Base-by-base conservation (phyloP, 2,797 vertebrate genomes). In the Melanotaenia boesemani region DNA sequence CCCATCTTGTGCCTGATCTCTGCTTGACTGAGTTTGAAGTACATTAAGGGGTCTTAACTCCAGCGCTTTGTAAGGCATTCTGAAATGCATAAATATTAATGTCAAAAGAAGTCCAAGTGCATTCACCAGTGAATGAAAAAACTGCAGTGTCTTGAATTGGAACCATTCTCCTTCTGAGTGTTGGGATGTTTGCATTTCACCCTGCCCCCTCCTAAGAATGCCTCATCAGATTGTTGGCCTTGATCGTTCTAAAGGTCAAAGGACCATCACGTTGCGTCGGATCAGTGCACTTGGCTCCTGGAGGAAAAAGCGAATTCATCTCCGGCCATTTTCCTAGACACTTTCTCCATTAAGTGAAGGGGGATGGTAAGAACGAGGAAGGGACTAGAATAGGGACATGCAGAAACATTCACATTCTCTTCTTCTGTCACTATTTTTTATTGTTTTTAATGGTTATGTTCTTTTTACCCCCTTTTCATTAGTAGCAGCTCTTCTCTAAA, bases 141-240 rank as follows among this genome's bases (percentile, higher is more conserved):
- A 41, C 79, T 55, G 46, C 77, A 12, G 30, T 67, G 61, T 63
- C 37, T 54, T 39, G 76, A 54, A 50, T 60, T 63, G n/a, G 63
- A 74, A 32, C 57, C 24, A 6, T 34, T 22, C 55, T 58, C 24
- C 44, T 24, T 54, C 13, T 55, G 62, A 70, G 63, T 39, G 59
- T 68, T 66, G 26, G 34, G 58, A 24, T 22, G 15, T 68, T 79
- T 63, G 30, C 62, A 67, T 56, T 83, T 34, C 20, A 44, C 52
- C 12, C 41, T 56, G 2, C 26, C 28, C 26, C n/a, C 24, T 63
- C 39, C 11, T 66, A 69, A 63, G 46, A 68, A 48, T 61, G 22
- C 60, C 79, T 92, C 90, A 91, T 92, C 87, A 92, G 92, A 93
- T 93, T 81, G 64, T 74, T 89, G 76, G 79, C 72, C 86, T 81